These are phyloP conservation scores for Pachymerium ferrugineum DNA, from an alignment of 2,888 invertebrate species.

Conservation along the genomic window DNA sequence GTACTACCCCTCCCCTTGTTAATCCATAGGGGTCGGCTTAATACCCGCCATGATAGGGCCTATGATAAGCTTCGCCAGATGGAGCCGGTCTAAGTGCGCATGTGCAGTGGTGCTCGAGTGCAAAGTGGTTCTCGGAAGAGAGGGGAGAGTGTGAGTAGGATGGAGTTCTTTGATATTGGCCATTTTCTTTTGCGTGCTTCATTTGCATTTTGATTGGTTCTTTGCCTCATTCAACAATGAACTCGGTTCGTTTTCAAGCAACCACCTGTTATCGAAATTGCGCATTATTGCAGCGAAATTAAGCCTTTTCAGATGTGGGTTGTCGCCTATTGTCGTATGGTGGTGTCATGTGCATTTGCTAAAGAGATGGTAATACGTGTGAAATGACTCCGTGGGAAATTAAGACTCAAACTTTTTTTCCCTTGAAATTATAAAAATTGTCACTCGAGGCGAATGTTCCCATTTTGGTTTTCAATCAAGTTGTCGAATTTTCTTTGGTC, in stretches of 20 bases:
- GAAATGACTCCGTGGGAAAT: too few species aligned
- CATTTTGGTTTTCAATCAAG: too few species aligned
- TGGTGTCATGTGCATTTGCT: neutral
- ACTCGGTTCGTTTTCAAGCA: neutral
- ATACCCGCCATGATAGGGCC: neutral
- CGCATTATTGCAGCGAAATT: neutral
- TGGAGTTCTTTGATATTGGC: slow-evolving; percentile 42
- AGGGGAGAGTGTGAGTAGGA: slow-evolving; percentile 40
- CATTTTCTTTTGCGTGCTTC: neutral
- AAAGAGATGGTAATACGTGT: neutral
- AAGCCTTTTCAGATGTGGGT: neutral
- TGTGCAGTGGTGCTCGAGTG: neutral
- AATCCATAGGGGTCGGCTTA: neutral
- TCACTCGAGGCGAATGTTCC: too few species aligned
- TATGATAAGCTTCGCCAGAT: neutral
- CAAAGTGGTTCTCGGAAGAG: slow-evolving; percentile 28
- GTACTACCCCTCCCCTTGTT: neutral
- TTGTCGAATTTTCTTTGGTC: too few species aligned
- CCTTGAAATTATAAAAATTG: too few species aligned
- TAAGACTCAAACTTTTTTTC: too few species aligned
- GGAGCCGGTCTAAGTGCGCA: neutral
- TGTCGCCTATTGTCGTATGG: neutral
- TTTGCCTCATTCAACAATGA: neutral
- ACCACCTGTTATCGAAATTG: neutral
- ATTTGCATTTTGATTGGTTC: neutral